Evolutionary conservation across 2,888 invertebrate species (phyloP), one percentile per base, ranked within the genome.

Genomic region (Pseudeuparius sepicola): DNA sequence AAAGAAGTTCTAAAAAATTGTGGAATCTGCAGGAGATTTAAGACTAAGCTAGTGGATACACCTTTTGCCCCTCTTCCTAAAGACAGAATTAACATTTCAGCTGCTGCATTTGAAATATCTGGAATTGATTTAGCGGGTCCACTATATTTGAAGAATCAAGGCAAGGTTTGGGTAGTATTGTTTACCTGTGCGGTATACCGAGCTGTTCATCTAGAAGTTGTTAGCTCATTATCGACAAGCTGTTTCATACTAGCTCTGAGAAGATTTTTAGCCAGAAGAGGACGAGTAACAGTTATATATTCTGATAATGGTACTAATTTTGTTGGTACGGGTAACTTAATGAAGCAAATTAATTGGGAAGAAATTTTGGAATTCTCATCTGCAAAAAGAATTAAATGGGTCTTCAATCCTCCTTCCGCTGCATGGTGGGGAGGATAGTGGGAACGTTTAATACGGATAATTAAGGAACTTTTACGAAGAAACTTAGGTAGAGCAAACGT

Each of bases 371-470:
- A 41, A 11, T 29, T 39, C 15, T 41, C 42, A 23, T 7, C 43
- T 3, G 28, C 41, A 2, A 23, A 43, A 6, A 18, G 39, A 5
- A 52, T 55, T 23, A 24, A 18, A 14, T 52, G 55, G 51, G 40
- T 41, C 7, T 61, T 62, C 37, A 63, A 54, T 34, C 53, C 58
- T 3, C 58, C 57, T 4, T 40, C 49, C 1, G 55, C 59, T 6
- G 44, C 61, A 2, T 65, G 63, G 60, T 57, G 57, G 58, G 60
- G 61, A 31, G 61, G 64, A 17, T 57, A 53, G 43, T 65, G 59
- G 51, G 61, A 64, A 44, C 44, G 61, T 5, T 39, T 64, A 4
- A 46, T 63, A n/a, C n/a, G n/a, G n/a, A n/a, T n/a, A n/a, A n/a
- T n/a, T n/a, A n/a, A n/a, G n/a, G n/a, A n/a, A n/a, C n/a, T n/a